These are phyloP conservation scores for Meloidogyne exigua DNA, from an alignment of 1,140 invertebrate genomes.

Conservation along the genomic window DNA sequence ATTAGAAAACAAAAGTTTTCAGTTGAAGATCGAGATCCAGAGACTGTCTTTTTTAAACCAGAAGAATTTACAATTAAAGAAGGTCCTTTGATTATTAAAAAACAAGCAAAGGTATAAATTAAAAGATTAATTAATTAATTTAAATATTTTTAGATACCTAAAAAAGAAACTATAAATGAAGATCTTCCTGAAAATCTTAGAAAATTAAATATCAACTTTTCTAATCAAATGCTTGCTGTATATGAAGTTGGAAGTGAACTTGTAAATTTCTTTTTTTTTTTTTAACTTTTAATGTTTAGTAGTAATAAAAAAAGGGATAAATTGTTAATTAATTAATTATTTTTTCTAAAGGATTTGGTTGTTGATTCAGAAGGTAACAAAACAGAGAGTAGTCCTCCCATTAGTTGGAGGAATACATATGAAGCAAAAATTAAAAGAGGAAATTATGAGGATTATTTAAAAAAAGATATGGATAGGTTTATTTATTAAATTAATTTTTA, in stretches of 20 bases:
- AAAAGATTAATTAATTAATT: background rate
- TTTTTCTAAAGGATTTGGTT: background rate
- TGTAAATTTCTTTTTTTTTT: background rate
- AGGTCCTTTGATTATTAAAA: background rate
- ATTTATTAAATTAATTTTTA: background rate
- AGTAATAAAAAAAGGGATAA: no score
- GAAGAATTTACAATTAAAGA: background rate
- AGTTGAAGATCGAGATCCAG: background rate
- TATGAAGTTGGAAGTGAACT: background rate
- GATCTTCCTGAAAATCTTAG: background rate
- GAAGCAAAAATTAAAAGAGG: background rate
- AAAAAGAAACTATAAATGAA: background rate
- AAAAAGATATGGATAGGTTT: background rate
- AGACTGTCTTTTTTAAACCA: background rate
- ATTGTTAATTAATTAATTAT: no score
- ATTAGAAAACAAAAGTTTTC: background rate
- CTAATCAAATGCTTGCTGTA: background rate
- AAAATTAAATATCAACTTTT: background rate
- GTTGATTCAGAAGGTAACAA: background rate
- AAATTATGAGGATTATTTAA: slow-evolving; percentile 1
- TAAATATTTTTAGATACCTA: background rate
- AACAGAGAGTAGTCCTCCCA: background rate
- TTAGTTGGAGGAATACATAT: background rate
- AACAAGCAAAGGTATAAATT: background rate
- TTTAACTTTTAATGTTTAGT: no score